Conservation (phyloP, 2,888 invertebrate species). For the Reticulitermes lucifugus region DNA sequence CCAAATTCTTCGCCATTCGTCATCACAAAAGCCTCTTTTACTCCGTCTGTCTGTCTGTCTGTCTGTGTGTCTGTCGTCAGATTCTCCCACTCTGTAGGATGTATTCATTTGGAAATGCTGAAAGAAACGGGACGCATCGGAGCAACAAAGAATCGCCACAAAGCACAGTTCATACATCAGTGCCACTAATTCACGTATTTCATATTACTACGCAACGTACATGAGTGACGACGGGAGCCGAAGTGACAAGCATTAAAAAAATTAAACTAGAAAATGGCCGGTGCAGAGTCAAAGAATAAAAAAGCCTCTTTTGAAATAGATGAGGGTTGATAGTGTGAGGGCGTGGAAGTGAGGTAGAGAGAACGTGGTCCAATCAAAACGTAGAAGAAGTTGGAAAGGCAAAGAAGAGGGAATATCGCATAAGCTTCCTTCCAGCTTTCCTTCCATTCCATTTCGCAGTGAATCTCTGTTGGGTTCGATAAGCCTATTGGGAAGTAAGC, state of each 20-base stretch:
- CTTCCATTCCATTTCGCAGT: constrained; percentile 47
- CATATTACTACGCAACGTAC: not conserved
- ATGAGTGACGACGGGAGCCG: not conserved
- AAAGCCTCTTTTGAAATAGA: constrained; percentile 39
- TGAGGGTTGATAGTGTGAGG: not conserved
- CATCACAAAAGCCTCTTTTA: too few species aligned
- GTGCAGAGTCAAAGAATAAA: not conserved
- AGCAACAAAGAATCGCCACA: not conserved
- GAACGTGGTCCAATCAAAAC: constrained; percentile 48
- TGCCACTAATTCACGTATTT: not conserved
- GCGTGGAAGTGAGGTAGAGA: not conserved
- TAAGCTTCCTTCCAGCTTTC: constrained; percentile 40
- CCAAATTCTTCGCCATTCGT: too few species aligned
- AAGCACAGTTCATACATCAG: not conserved
- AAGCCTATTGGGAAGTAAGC: constrained; percentile 49
- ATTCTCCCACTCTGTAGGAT: not conserved
- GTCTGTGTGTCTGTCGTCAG: not conserved
- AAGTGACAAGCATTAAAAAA: not conserved
- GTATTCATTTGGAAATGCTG: not conserved
- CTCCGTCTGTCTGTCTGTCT: too few species aligned
- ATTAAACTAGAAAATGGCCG: not conserved
- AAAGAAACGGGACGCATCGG: not conserved
- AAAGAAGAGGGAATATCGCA: constrained; percentile 38
- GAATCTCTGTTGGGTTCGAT: constrained; percentile 49
- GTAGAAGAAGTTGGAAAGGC: constrained; percentile 34